Percentiles rank a stretch among this genome's conserved stretches.
These are phyloP conservation scores for Clunio marinus DNA, from an alignment of 2,888 invertebrate species.

Conservation along the genomic window DNA sequence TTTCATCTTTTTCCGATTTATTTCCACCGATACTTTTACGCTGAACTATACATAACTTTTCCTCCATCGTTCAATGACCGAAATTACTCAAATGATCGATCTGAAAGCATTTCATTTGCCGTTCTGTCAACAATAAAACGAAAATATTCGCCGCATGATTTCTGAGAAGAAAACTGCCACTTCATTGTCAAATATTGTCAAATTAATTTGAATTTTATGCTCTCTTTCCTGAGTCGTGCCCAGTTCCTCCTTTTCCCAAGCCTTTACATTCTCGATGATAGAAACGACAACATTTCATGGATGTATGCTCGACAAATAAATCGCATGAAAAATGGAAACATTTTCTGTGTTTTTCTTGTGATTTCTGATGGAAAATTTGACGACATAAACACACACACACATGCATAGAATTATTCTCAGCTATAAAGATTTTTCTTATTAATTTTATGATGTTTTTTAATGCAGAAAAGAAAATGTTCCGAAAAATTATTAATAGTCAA, in stretches of 20 bases:
- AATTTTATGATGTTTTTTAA: slow-evolving; percentile 3
- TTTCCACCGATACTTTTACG: neutral
- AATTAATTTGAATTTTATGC: slow-evolving; percentile 35
- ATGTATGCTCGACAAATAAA: neutral
- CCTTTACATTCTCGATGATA: neutral
- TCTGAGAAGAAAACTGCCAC: no score
- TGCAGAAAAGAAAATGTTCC: neutral
- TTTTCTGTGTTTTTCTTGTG: neutral
- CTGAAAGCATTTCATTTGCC: no score
- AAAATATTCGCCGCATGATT: no score
- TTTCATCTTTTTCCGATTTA: no score
- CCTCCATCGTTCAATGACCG: slow-evolving; percentile 13
- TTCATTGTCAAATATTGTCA: no score
- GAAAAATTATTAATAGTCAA: slow-evolving; percentile 2
- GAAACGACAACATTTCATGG: neutral
- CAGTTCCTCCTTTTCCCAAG: neutral
- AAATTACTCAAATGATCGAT: no score
- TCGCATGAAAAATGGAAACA: neutral
- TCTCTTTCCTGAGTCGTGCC: neutral
- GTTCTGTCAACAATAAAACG: no score
- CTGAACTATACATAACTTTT: no score
- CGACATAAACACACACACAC: neutral
- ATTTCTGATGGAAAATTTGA: slow-evolving; percentile 1
- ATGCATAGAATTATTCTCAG: neutral
- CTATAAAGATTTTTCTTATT: neutral